A percentile compares a stretch with the other conserved stretches of the same genome.
Conservation (phyloP, 2,888 invertebrate genomes). For the Eristalis pertinax region DNA sequence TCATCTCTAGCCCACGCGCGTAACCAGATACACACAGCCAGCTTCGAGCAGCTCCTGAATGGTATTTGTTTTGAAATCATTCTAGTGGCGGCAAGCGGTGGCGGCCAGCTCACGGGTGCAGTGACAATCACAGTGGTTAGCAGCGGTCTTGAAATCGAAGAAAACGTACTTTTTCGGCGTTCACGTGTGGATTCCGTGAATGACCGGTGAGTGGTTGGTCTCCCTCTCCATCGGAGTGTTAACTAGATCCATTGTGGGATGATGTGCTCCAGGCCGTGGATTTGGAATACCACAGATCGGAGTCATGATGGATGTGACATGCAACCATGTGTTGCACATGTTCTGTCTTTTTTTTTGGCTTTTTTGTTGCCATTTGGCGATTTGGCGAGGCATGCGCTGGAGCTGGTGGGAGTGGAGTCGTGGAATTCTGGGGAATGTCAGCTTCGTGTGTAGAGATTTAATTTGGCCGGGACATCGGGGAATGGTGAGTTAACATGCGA, state of each 20-base stretch:
- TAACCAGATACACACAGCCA: constrained; percentile 13
- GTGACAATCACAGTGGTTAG: constrained; percentile 17
- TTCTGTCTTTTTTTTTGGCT: neutral
- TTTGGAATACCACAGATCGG: neutral
- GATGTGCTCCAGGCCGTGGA: constrained; percentile 9
- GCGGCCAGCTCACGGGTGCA: neutral
- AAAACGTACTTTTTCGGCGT: neutral
- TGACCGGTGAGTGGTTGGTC: constrained; percentile 9
- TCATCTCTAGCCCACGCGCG: constrained; percentile 36
- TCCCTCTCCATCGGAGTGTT: neutral
- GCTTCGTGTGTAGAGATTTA: neutral
- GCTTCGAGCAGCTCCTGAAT: constrained; percentile 12
- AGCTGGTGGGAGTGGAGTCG: neutral
- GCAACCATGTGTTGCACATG: neutral
- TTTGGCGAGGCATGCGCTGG: neutral
- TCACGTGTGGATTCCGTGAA: constrained; percentile 7
- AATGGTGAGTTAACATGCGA: neutral
- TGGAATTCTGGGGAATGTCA: neutral
- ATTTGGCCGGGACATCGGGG: neutral
- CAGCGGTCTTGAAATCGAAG: constrained; percentile 3
- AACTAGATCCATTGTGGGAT: constrained; percentile 35
- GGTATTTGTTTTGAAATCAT: constrained; percentile 45
- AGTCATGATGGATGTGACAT: constrained; percentile 9
- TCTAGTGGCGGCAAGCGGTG: neutral
- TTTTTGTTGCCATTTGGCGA: neutral